Percentiles rank a stretch among this genome's conserved stretches.
Conservation (phyloP, 2,113 vertebrate species). For the Myotis brandtii region DNA sequence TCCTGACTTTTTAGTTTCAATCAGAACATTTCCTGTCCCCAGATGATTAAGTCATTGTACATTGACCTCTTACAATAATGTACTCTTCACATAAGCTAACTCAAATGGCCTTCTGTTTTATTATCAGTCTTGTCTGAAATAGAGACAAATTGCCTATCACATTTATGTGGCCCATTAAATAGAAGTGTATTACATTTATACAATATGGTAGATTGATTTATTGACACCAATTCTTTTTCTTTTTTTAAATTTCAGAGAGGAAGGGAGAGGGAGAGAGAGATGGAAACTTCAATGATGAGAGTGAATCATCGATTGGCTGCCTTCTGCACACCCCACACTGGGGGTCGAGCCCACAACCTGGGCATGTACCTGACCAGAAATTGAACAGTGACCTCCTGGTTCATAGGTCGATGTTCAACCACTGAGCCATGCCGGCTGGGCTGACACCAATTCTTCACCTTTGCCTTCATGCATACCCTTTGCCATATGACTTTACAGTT, state of each 20-base stretch:
- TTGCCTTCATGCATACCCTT: background rate
- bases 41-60: background rate
- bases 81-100: background rate
- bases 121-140: background rate
- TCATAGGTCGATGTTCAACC: too few relatives aligned
- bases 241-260: too few relatives aligned
- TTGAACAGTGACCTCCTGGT: too few relatives aligned
- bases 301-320: too few relatives aligned
- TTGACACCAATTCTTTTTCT: background rate
- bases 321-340: too few relatives aligned
- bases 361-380: too few relatives aligned
- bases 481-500: background rate
- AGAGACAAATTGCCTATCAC: background rate
- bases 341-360: too few relatives aligned
- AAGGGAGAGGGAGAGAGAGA: too few relatives aligned
- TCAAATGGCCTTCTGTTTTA: background rate
- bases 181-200: background rate
- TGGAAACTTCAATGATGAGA: too few relatives aligned
- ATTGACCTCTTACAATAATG: background rate
- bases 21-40: background rate
- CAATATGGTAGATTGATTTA: background rate
- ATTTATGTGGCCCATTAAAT: background rate
- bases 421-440: too few relatives aligned
- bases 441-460: background rate
- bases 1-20: slow-evolving; percentile 3